Percentiles rank a stretch among this genome's conserved stretches.
phyloP scores from a whole-genome alignment of 2,113 vertebrate genomes.

The Etia nguti region DNA sequence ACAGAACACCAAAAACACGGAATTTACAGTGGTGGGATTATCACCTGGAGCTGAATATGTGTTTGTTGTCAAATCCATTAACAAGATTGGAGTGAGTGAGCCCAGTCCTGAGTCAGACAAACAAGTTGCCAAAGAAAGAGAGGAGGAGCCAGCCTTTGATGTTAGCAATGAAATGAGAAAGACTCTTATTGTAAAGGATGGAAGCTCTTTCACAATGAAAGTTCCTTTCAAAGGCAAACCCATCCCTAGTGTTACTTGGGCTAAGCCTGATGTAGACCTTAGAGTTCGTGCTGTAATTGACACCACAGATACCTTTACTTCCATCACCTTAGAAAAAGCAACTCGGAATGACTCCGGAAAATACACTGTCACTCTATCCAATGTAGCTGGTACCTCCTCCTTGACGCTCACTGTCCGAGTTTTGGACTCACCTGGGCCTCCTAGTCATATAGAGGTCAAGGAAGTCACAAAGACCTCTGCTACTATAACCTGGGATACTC shows the following conservation, averaged over 20 bases:
- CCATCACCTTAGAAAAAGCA: constrained; percentile 92
- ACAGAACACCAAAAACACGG: constrained; percentile 87
- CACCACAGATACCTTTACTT: constrained; percentile 84
- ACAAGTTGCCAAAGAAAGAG: constrained; percentile 89
- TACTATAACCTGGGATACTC: constrained; percentile 89
- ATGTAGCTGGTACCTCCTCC: constrained; percentile 79
- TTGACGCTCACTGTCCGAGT: constrained; percentile 91
- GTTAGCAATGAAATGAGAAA: constrained; percentile 96
- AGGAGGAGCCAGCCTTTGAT: constrained; percentile 93
- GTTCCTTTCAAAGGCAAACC: constrained; percentile 95
- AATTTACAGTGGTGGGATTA: constrained; percentile 86
- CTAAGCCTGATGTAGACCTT: constrained; percentile 90
- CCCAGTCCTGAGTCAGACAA: constrained; percentile 86
- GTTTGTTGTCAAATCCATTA: constrained; percentile 91
- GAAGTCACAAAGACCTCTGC: constrained; percentile 89
- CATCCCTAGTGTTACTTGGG: constrained; percentile 87
- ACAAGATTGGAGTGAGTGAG: constrained; percentile 91
- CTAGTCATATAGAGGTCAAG: constrained; percentile 76
- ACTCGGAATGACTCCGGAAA: constrained; percentile 93
- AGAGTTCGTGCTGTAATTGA: constrained; percentile 88
- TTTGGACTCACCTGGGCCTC: constrained; percentile 93
- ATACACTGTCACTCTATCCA: constrained; percentile 91
- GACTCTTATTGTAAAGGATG: constrained; percentile 92
- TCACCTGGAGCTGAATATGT: constrained; percentile 85
- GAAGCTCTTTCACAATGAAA: constrained; percentile 90